Evolutionary conservation across 2,113 vertebrate genomes (phyloP).

Genomic region (Cephalopholis sonnerati): DNA sequence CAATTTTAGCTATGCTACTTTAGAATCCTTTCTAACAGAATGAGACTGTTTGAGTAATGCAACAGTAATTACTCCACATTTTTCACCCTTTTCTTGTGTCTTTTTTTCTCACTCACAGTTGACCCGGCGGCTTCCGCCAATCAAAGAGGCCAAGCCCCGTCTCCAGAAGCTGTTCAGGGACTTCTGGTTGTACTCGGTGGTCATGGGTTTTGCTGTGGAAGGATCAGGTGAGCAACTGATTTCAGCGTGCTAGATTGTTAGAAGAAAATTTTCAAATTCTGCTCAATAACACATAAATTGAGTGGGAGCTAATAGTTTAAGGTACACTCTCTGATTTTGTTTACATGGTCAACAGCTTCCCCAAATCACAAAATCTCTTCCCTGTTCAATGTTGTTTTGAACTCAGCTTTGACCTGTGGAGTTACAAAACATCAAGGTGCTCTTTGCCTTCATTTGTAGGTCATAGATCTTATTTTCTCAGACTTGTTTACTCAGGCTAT

Average conservation of each 20-base stretch:
- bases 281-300: neutral
- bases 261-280: neutral
- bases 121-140: slow-evolving; percentile 92
- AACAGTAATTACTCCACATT: neutral
- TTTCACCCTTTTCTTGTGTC: neutral
- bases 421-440: neutral
- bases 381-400: neutral
- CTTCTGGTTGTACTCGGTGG: slow-evolving; percentile 97
- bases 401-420: neutral
- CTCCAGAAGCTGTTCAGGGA: slow-evolving; percentile 98
- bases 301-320: neutral
- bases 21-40: neutral
- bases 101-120: slow-evolving; percentile 82
- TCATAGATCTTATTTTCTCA: neutral
- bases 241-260: neutral
- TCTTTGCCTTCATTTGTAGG: neutral
- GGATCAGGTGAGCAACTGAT: slow-evolving; percentile 89
- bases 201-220: slow-evolving; percentile 98
- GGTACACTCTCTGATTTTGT: neutral
- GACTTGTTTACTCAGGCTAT: neutral
- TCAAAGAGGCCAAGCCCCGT: slow-evolving; percentile 96
- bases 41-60: neutral
- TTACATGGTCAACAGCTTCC: neutral
- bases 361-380: neutral
- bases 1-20: neutral